A percentile compares a stretch with the other conserved stretches of the same genome.
Evolutionary conservation across 2,888 invertebrate genomes (phyloP).

Genomic region (Drosophila kuntzei): DNA sequence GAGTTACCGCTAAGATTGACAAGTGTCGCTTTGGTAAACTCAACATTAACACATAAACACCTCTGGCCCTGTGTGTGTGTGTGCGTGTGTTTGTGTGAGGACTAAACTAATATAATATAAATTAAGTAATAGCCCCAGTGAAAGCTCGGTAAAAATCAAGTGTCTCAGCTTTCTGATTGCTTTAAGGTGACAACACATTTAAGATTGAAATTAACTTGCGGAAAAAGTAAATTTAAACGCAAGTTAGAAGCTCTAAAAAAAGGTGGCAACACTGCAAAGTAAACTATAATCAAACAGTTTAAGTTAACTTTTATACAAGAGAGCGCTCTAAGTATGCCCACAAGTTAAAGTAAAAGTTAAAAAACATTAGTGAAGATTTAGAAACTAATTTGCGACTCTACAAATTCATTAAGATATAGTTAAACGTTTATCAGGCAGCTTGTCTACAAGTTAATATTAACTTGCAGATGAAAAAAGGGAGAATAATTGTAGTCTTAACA

Average conservation of each 20-base stretch:
- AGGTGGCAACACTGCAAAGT: not conserved
- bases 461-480: not conserved
- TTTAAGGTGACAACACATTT: conserved; percentile 9
- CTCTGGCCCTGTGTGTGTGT: conserved; percentile 8
- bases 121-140: conserved; percentile 27
- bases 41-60: conserved; percentile 21
- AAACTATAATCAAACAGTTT: not conserved
- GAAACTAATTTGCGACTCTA: too few relatives aligned
- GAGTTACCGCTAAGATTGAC: conserved; percentile 40
- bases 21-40: conserved; percentile 57
- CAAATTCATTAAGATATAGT: not conserved
- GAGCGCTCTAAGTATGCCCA: too few relatives aligned
- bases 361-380: too few relatives aligned
- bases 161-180: not conserved
- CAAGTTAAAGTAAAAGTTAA: not conserved
- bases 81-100: conserved; percentile 15
- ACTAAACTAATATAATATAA: conserved; percentile 23
- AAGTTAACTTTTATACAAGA: too few relatives aligned
- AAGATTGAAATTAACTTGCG: not conserved
- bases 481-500: not conserved
- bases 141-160: conserved; percentile 26
- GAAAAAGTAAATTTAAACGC: not conserved
- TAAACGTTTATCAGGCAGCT: not conserved
- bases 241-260: not conserved
- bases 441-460: too few relatives aligned